Percentiles rank a stretch among this genome's conserved stretches.
phyloP scores from a whole-genome alignment of 2,797 vertebrate genomes.

The Syndactyla subalaris region DNA sequence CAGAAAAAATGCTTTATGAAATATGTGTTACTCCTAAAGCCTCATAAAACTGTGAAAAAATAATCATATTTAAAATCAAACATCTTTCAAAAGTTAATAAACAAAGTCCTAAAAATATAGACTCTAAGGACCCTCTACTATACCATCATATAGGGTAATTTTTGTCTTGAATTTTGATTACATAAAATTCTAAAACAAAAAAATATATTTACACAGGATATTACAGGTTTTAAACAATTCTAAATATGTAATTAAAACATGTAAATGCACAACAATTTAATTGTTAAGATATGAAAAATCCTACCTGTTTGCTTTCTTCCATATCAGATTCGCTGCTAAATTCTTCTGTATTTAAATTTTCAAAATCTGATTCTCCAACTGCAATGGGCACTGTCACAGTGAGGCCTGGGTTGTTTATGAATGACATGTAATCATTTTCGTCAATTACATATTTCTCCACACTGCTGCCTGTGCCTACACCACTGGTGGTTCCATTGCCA shows the following conservation, averaged over 20 bases:
- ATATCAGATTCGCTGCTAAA: slow-evolving; percentile 92
- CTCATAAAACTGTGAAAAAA: not conserved
- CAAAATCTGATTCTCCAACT: slow-evolving; percentile 93
- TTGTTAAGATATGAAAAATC: slow-evolving; percentile 6
- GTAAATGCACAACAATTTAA: not conserved
- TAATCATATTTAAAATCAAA: not conserved
- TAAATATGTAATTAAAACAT: slow-evolving; percentile 2
- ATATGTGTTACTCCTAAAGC: not conserved
- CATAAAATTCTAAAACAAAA: not conserved
- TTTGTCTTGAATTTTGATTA: not conserved
- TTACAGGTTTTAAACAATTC: not conserved
- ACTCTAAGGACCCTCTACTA: not conserved
- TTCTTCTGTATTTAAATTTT: slow-evolving; percentile 94
- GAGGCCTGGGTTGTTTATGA: slow-evolving; percentile 91
- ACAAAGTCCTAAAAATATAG: not conserved
- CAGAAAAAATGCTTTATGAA: not conserved
- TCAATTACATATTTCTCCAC: slow-evolving; percentile 88
- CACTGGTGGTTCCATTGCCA: slow-evolving; percentile 86
- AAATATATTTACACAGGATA: not conserved
- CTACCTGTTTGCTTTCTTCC: slow-evolving; percentile 89
- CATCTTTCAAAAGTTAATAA: not conserved
- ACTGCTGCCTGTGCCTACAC: slow-evolving; percentile 87
- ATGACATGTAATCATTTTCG: slow-evolving; percentile 90
- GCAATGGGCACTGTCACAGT: slow-evolving; percentile 95
- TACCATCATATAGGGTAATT: not conserved